phyloP scores from a whole-genome alignment of 2,113 vertebrate species.

The Chionodraco myersi region DNA sequence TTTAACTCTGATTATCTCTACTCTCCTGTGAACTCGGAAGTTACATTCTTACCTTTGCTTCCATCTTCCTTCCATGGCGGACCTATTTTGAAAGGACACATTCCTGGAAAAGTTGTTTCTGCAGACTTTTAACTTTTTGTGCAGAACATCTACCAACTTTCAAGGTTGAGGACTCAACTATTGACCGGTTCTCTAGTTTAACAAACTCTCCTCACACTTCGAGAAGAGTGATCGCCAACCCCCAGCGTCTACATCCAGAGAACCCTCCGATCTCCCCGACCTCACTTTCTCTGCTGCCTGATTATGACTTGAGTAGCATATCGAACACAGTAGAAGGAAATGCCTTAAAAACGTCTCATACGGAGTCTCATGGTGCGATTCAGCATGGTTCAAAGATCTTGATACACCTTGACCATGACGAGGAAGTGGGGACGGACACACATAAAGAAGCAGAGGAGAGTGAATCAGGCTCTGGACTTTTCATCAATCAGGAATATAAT shows the following conservation, averaged over 20 bases:
- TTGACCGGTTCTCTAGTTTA: slow-evolving; percentile 8
- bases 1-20: too few species aligned
- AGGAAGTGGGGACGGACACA: background rate
- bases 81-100: background rate
- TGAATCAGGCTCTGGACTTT: slow-evolving; percentile 84
- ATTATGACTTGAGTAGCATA: slow-evolving; percentile 7
- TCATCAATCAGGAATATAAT: slow-evolving; percentile 75
- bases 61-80: background rate
- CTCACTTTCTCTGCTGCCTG: background rate
- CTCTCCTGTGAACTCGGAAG: background rate
- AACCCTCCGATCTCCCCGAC: background rate
- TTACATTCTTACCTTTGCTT: background rate
- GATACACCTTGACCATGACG: background rate
- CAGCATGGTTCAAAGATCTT: background rate
- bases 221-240: background rate
- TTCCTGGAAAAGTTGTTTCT: background rate
- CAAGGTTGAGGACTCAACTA: slow-evolving; percentile 5
- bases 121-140: slow-evolving; percentile 41
- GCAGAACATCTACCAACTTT: slow-evolving; percentile 30
- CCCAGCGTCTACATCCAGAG: slow-evolving; percentile 47
- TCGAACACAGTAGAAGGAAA: background rate
- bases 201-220: background rate
- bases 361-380: background rate
- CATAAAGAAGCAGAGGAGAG: slow-evolving; percentile 70
- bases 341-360: background rate